Evolutionary conservation across 2,797 vertebrate genomes (phyloP), one percentile per base, ranked within the genome.

Genomic region (Coluber constrictor): DNA sequence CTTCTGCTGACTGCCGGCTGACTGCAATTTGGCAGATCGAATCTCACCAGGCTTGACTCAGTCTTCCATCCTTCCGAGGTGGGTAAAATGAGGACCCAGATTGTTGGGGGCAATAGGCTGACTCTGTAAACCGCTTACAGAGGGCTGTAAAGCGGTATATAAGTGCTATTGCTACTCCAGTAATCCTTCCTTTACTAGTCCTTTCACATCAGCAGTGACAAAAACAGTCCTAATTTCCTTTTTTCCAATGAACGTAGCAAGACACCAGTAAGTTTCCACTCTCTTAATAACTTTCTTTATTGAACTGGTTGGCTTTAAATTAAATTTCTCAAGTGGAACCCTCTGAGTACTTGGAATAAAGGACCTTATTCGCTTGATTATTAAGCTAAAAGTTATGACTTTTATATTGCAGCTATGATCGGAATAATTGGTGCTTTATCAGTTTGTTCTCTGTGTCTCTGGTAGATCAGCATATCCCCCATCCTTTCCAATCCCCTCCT

Each of bases 371-470:
- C 37, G 55, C 47, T 43, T 90, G 63, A 79, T 90, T 92, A 90
- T 92, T 79, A 79, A 92, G 43, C 56, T 90, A 94, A 90, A 83
- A 90, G 55, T 32, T 92, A 93, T 90, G 56, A 79, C 74, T 92
- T 87, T 66, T 90, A 57, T 74, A 74, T 74, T 93, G 54, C n/a
- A 8, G 54, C 88, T 55, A 63, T 54, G 87, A 90, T 74, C 88
- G 70, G 90, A 74, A 15, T 70, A 92, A 87, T 87, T 92, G 92
- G 92, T 29, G 47, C 59, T 90, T 90, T 90, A 90, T 86, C 61
- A 90, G 32, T n/a, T 60, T 32, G 66, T 83, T 59, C 61, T 12
- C 27, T 89, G 18, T 27, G 11, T 92, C 43, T 83, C 51, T 79
- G 86, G 27, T 27, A 32, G 29, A 66, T 11, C 32, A 86, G 43